A percentile compares a stretch with the other conserved stretches of the same genome.
These are phyloP conservation scores for Micropoecilia bifurca DNA, from an alignment of 2,797 vertebrate species.

Conservation along the genomic window DNA sequence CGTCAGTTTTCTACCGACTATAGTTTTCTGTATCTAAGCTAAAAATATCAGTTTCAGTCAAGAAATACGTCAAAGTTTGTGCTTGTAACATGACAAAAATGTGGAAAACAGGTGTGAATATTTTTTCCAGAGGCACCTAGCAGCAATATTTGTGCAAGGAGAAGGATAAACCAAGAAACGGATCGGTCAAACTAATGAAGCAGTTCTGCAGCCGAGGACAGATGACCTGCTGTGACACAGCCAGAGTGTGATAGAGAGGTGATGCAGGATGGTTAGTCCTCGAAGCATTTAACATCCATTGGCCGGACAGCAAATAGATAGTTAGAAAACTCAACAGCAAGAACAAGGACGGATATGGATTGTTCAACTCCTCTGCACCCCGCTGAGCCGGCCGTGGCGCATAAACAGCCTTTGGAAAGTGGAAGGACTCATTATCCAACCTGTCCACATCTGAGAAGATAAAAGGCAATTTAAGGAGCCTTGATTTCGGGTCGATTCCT, in stretches of 20 bases:
- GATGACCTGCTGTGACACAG: constrained; percentile 4
- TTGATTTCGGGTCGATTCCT: neutral
- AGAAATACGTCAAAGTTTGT: neutral
- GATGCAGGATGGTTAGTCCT: neutral
- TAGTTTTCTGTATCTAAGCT: neutral
- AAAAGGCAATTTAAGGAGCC: neutral
- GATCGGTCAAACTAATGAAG: neutral
- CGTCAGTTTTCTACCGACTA: neutral
- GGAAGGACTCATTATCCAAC: neutral
- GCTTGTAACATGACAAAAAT: neutral
- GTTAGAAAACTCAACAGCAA: neutral
- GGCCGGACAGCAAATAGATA: neutral
- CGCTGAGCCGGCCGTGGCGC: neutral
- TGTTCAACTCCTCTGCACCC: neutral
- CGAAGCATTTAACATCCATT: constrained; percentile 7
- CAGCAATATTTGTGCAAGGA: neutral
- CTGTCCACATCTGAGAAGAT: neutral
- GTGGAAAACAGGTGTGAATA: neutral
- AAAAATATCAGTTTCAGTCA: neutral
- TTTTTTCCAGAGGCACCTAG: neutral
- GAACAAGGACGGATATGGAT: neutral
- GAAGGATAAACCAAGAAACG: neutral
- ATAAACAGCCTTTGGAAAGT: neutral
- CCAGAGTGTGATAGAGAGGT: constrained; percentile 5
- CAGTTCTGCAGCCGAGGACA: neutral